A percentile compares a stretch with the other conserved stretches of the same genome.
phyloP scores from a whole-genome alignment of 30 jellyfish, hydroid and myxozoan genomes.

The Turritopsis dohrnii region DNA sequence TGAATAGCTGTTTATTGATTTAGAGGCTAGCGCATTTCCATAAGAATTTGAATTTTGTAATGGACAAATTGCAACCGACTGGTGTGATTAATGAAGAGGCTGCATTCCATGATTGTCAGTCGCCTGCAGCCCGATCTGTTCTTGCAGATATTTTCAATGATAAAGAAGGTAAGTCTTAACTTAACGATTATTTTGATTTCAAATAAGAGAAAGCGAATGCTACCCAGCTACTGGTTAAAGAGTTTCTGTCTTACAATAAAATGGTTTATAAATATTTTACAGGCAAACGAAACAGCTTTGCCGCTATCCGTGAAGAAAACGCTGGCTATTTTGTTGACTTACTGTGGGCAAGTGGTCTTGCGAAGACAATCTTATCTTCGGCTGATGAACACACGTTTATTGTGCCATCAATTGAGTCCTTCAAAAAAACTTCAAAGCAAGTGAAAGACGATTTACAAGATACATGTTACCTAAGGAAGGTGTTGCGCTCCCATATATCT shows the following conservation, averaged over 20 bases:
- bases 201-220: no score
- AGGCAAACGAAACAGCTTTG: background rate
- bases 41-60: background rate
- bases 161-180: background rate
- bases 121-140: background rate
- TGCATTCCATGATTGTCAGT: background rate
- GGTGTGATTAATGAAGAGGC: background rate
- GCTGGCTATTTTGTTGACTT: slow-evolving; percentile 55
- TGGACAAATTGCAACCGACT: background rate
- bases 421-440: slow-evolving; percentile 23
- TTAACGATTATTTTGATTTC: no score
- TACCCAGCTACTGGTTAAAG: no score
- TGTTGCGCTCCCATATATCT: slow-evolving; percentile 57
- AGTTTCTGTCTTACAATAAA: background rate
- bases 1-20: background rate
- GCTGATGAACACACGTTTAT: slow-evolving; percentile 47
- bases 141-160: background rate
- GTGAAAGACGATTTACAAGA: slow-evolving; percentile 40
- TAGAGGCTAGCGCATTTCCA: background rate
- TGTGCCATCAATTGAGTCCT: slow-evolving; percentile 68
- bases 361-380: slow-evolving; percentile 30
- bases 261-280: background rate
- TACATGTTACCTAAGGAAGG: slow-evolving; percentile 54
- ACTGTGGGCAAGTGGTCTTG: slow-evolving; percentile 73
- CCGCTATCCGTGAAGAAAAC: background rate